Percentiles rank a stretch among this genome's conserved stretches.
Conservation (phyloP, 2,888 invertebrate species). For the Uloborus plumipes region DNA sequence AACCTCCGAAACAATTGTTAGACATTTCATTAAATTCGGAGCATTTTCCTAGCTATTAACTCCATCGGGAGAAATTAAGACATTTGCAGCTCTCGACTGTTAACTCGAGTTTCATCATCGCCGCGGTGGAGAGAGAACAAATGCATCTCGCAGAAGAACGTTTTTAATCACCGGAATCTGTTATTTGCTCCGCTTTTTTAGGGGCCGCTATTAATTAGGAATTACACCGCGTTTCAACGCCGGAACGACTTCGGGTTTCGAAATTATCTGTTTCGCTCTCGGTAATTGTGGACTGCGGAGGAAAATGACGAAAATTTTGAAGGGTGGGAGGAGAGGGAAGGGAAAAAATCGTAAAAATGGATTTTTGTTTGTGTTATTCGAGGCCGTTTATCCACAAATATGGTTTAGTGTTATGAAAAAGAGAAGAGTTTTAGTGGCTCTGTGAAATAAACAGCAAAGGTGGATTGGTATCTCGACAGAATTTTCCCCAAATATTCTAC, state of each 20-base stretch:
- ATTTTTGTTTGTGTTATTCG: too few relatives aligned
- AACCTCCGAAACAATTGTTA: slow-evolving; percentile 49
- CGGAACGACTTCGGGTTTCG: slow-evolving; percentile 31
- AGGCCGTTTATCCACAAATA: too few relatives aligned
- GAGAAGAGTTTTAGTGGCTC: too few relatives aligned
- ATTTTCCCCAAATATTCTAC: too few relatives aligned
- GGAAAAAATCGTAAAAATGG: too few relatives aligned
- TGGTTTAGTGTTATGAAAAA: too few relatives aligned
- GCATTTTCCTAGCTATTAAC: slow-evolving; percentile 54
- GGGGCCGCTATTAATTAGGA: slow-evolving; percentile 34
- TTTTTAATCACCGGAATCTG: slow-evolving; percentile 41
- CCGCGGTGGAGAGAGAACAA: background rate
- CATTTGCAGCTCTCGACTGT: slow-evolving; percentile 39
- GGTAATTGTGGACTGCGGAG: slow-evolving; percentile 1
- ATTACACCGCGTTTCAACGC: slow-evolving; percentile 37
- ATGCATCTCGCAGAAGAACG: slow-evolving; percentile 32
- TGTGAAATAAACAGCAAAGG: too few relatives aligned
- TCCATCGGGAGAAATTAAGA: slow-evolving; percentile 52
- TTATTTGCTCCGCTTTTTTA: too few relatives aligned
- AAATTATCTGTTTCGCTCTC: slow-evolving; percentile 12
- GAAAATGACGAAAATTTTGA: slow-evolving; percentile 2
- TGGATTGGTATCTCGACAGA: too few relatives aligned
- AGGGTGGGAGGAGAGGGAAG: too few relatives aligned
- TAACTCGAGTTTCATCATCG: slow-evolving; percentile 16
- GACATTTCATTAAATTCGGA: slow-evolving; percentile 56